These are phyloP conservation scores for Pantherophis alleghaniensis DNA, from an alignment of 2,797 vertebrate species.

Conservation along the genomic window DNA sequence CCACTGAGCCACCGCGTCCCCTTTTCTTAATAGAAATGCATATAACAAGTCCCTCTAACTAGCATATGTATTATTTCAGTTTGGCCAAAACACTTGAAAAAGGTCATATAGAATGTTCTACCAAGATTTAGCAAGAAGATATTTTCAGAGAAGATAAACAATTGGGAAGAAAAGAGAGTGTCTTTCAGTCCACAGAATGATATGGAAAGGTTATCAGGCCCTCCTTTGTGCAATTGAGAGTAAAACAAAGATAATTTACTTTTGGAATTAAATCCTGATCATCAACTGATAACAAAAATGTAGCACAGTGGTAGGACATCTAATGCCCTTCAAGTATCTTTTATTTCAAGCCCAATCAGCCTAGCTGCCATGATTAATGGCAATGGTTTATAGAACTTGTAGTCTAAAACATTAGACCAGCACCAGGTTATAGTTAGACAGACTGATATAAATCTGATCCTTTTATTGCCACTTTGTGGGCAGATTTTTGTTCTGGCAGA, in stretches of 20 bases:
- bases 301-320: not conserved
- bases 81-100: not conserved
- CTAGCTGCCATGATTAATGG: not conserved
- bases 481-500: not conserved
- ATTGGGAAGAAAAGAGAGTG: not conserved
- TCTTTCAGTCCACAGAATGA: not conserved
- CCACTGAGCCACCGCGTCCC: too few relatives aligned
- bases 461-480: not conserved
- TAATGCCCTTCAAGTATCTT: not conserved
- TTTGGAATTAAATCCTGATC: not conserved
- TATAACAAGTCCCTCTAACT: not conserved
- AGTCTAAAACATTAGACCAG: not conserved
- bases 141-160: not conserved
- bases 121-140: not conserved
- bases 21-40: not conserved
- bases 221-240: not conserved
- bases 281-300: not conserved
- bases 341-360: not conserved
- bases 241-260: not conserved
- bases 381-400: not conserved
- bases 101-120: not conserved
- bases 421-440: not conserved
- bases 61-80: not conserved
- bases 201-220: not conserved
- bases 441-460: not conserved